These are phyloP conservation scores for Bufotes viridis DNA, from an alignment of 2,797 vertebrate species.

Conservation along the genomic window DNA sequence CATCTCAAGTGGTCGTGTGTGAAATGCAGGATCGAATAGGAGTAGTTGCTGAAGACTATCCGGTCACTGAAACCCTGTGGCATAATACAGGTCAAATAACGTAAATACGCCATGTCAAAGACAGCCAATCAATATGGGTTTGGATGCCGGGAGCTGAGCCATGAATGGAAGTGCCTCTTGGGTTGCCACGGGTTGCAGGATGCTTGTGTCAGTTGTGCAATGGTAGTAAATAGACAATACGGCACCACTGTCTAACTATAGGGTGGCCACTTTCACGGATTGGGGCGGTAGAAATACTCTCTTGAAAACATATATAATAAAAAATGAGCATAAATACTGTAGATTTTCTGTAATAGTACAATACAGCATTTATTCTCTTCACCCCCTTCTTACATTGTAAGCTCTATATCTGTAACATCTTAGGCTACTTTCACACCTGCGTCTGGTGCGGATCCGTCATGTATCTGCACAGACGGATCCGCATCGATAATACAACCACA, in stretches of 20 bases:
- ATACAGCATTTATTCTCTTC: no score
- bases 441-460: no score
- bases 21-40: neutral
- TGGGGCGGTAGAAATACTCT: neutral
- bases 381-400: no score
- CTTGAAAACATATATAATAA: neutral
- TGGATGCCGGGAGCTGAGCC: neutral
- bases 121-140: neutral
- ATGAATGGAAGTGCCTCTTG: neutral
- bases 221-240: slow-evolving; percentile 7
- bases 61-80: neutral
- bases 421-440: no score
- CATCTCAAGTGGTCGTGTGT: neutral
- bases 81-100: neutral
- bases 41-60: neutral
- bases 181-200: neutral
- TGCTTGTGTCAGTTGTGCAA: neutral
- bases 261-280: neutral
- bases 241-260: neutral
- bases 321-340: no score
- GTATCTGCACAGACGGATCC: no score
- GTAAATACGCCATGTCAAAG: neutral
- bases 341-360: no score
- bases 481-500: no score
- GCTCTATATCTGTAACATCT: no score